Evolutionary conservation across 2,797 vertebrate species (phyloP).

Genomic region (Argentina silus): DNA sequence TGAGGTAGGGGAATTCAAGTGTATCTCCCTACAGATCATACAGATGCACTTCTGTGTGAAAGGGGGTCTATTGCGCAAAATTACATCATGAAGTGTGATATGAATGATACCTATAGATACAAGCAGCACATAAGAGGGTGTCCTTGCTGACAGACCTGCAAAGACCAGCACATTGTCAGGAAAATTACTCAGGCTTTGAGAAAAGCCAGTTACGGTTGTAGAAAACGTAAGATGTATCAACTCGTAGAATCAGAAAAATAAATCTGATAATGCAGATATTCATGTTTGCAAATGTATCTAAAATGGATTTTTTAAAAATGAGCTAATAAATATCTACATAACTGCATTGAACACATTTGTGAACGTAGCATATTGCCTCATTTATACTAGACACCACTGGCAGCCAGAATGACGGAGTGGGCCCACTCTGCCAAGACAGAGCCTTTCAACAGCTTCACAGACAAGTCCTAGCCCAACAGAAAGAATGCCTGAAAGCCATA

Average conservation of each 20-base stretch:
- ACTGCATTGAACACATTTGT: neutral
- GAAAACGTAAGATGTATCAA: neutral
- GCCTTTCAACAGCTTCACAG: neutral
- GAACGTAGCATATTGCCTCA: neutral
- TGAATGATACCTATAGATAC: neutral
- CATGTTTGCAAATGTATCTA: neutral
- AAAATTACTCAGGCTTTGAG: neutral
- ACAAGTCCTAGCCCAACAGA: neutral
- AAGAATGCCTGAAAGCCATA: neutral
- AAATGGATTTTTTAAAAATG: neutral
- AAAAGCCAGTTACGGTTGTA: neutral
- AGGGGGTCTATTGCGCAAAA: neutral
- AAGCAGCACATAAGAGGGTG: neutral
- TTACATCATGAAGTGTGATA: neutral
- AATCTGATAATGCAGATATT: neutral
- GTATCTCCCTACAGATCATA: neutral
- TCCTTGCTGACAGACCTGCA: conserved; percentile 4
- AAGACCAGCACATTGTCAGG: neutral
- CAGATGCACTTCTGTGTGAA: neutral
- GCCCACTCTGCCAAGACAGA: neutral
- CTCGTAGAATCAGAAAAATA: neutral
- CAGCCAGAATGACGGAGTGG: neutral
- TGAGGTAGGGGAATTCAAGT: neutral
- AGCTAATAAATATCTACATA: neutral
- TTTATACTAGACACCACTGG: neutral